A percentile compares a stretch with the other conserved stretches of the same genome.
Conservation (phyloP, 2,797 vertebrate genomes). For the Echiichthys vipera region DNA sequence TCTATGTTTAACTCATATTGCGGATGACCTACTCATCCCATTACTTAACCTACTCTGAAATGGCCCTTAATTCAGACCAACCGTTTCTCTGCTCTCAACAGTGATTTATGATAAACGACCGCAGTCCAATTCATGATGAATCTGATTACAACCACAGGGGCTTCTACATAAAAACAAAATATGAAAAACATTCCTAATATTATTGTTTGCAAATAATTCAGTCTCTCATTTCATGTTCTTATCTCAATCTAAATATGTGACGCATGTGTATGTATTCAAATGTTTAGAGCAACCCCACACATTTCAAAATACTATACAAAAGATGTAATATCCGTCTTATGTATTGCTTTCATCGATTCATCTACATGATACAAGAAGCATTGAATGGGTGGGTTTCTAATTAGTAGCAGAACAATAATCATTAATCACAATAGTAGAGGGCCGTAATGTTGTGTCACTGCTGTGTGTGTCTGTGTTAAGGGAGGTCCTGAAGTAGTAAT, state of each 20-base stretch:
- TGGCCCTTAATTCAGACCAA: conserved; percentile 62
- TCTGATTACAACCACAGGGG: conserved; percentile 56
- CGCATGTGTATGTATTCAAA: background rate
- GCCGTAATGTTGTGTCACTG: conserved; percentile 44
- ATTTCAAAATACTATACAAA: background rate
- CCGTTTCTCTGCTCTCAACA: conserved; percentile 60
- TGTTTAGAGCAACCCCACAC: background rate
- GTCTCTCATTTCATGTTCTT: background rate
- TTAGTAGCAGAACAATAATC: conserved; percentile 62
- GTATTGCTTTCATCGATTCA: background rate
- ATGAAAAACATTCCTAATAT: background rate
- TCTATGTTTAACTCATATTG: conserved; percentile 58
- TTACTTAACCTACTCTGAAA: conserved; percentile 76
- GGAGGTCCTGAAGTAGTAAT: conserved; percentile 70
- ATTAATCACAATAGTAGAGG: conserved; percentile 66
- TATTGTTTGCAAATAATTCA: background rate
- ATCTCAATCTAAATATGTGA: background rate
- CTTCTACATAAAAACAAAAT: conserved; percentile 5
- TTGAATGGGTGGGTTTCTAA: conserved; percentile 23
- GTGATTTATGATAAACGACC: conserved; percentile 77
- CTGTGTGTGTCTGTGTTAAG: conserved; percentile 43
- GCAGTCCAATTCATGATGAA: conserved; percentile 72
- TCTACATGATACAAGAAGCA: conserved; percentile 1
- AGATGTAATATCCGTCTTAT: background rate
- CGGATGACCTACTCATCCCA: conserved; percentile 68